Base-by-base conservation (phyloP, 2,113 vertebrate species). In the Delphinus delphis region DNA sequence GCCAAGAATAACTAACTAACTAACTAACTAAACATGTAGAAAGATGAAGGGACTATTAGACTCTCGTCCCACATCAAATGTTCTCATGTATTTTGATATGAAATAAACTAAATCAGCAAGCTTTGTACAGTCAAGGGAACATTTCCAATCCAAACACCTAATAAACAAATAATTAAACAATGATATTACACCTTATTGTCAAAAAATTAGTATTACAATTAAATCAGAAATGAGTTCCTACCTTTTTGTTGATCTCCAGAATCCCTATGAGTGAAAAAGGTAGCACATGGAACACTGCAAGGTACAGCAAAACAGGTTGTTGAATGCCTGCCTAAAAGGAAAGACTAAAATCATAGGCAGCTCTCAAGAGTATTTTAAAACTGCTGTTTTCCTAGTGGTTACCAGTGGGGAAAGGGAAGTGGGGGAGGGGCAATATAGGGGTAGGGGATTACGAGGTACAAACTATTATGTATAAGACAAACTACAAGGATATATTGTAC, bases 181-280 rank as follows among this genome's bases (percentile, higher is more conserved):
- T 70, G 18, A 86, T 8, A 96, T 58, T 60, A 58, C 31, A 74
- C 91, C 60, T 68, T 97, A 83, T 41, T n/a, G 71, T 18, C 67
- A 85, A 63, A 91, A 53, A 95, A 26, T 91, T 93, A 60, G 96
- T 44, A 94, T 33, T 68, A 71, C 0, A 12, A 31, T 93, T 95
- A 96, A 95, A 3, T 97, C 10, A 96, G 67, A 85, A 98, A 94
- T 80, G 55, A 93, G 84, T 92, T 84, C 95, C 95, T 98, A 99
- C 99, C 95, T 98, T 99, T 99, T 99, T 99, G 96, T 98, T 99
- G 97, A 99, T 99, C 98, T 99, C 99, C 94, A 99, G 96, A 98
- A 99, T 98, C 86, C 99, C 99, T 90, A 99, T 98, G 96, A 99
- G 98, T 89, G 99, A 98, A 95, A 99, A 99, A 74, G 99, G 99